These are phyloP conservation scores for Pedetes capensis DNA, from an alignment of 2,113 vertebrate species.

Conservation along the genomic window DNA sequence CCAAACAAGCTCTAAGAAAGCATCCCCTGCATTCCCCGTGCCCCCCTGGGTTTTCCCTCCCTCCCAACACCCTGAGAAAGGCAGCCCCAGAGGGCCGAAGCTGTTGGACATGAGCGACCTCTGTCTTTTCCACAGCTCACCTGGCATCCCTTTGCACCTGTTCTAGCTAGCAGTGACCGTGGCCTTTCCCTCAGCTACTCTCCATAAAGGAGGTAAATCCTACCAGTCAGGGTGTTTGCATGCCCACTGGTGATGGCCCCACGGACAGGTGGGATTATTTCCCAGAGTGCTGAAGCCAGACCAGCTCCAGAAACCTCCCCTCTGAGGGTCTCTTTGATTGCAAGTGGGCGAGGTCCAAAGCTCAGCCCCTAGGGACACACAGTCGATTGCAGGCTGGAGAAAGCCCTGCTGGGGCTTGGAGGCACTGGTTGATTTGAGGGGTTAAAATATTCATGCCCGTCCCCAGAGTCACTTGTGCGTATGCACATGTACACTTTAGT, in stretches of 20 bases:
- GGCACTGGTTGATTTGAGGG: background rate
- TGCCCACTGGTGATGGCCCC: background rate
- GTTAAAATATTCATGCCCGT: background rate
- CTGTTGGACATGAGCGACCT: background rate
- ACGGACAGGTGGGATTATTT: background rate
- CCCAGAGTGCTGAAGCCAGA: too few species aligned
- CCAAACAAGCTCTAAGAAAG: too few species aligned
- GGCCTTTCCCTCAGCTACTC: background rate
- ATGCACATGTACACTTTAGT: fast-evolving
- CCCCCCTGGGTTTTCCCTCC: background rate
- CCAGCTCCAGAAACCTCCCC: background rate
- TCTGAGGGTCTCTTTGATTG: background rate
- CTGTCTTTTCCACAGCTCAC: background rate
- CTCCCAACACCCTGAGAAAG: background rate
- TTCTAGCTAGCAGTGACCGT: fast-evolving
- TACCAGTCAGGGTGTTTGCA: background rate
- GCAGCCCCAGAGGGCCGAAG: fast-evolving
- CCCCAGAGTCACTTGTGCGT: fast-evolving
- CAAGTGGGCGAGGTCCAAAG: background rate
- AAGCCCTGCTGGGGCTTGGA: background rate
- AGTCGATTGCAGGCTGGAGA: background rate
- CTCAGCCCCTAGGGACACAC: fast-evolving
- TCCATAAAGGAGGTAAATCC: background rate
- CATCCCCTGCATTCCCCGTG: too few species aligned
- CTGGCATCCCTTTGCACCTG: background rate